Base-by-base conservation (phyloP, 2,797 vertebrate genomes). In the Hafferia zeledoni region DNA sequence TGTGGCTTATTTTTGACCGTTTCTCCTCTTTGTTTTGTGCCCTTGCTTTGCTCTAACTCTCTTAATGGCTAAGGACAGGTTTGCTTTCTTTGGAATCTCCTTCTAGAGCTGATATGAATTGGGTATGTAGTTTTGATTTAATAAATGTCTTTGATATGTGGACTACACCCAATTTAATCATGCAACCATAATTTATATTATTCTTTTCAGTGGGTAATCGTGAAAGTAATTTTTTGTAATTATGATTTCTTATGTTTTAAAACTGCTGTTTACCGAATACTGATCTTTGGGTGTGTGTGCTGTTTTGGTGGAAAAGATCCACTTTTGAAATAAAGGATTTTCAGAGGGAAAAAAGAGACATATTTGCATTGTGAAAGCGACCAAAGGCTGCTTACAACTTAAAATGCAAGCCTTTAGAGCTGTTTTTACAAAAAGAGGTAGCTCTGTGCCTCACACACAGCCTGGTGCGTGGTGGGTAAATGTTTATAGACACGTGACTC, bases 401-500 rank as follows among this genome's bases (percentile, higher is more conserved):
- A 55, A 75, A 60, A 37, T 61, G 22, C 18, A 77, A 41, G 14
- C 75, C 23, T 65, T 76, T 57, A 41, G 57, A 83, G 30, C 17
- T 75, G 11, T 10, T 74, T 55, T 60, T 63, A 25, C 9, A 43
- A 33, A n/a, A 65, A 11, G 41, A 71, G 22, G 2, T 47, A 25
- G n/a, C 43, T 67, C 18, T 60, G 13, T 65, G 46, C 15, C 31
- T 87, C 8, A 6, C 7, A 1, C 63, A 24, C 6, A 56, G 8
- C 23, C 56, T 60, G 39, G 2, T 71, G 2, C 47, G 6, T 53
- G 46, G 59, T 37, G 53, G 33, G 8, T 74, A 5, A 56, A 4
- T 1, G 0, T 22, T 5, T 8, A 7, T 17, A 15, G 23, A 12
- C 13, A 4, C 6, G 1, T 3, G 5, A 30, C 31, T 49, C 49